A percentile compares a stretch with the other conserved stretches of the same genome.
phyloP scores from a whole-genome alignment of 2,113 vertebrate genomes.

The Xiphophorus maculatus region DNA sequence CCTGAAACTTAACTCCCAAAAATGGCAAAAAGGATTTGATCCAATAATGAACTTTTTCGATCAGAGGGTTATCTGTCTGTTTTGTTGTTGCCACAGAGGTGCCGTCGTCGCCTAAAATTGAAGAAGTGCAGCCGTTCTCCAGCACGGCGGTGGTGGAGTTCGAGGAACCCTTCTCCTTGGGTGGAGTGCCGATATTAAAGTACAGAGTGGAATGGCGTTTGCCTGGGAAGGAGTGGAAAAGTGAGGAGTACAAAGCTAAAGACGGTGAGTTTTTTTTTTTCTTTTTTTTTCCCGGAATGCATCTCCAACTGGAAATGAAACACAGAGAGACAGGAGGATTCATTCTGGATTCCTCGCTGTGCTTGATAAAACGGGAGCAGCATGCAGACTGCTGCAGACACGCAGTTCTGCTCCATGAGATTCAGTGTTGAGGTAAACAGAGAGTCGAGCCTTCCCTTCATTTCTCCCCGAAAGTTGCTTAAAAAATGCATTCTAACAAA shows the following conservation, averaged over 20 bases:
- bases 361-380: background rate
- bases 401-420: background rate
- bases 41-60: background rate
- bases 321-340: too few relatives aligned
- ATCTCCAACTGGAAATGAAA: too few relatives aligned
- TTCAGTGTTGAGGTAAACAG: background rate
- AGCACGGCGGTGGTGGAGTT: constrained; percentile 91
- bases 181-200: constrained; percentile 91
- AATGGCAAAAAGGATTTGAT: background rate
- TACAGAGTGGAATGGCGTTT: constrained; percentile 91
- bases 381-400: background rate
- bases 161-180: constrained; percentile 88
- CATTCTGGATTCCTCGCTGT: too few relatives aligned
- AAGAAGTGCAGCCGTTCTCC: constrained; percentile 89
- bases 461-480: background rate
- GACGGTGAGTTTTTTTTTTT: constrained; percentile 82
- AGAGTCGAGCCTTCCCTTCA: background rate
- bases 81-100: constrained; percentile 81
- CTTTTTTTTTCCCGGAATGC: background rate
- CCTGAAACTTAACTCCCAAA: background rate
- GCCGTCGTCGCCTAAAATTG: constrained; percentile 89
- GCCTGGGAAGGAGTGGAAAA: constrained; percentile 82
- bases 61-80: background rate
- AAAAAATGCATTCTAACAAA: background rate
- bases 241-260: constrained; percentile 81